phyloP scores from a whole-genome alignment of 2,797 vertebrate genomes.

The Sebastes goodei region DNA sequence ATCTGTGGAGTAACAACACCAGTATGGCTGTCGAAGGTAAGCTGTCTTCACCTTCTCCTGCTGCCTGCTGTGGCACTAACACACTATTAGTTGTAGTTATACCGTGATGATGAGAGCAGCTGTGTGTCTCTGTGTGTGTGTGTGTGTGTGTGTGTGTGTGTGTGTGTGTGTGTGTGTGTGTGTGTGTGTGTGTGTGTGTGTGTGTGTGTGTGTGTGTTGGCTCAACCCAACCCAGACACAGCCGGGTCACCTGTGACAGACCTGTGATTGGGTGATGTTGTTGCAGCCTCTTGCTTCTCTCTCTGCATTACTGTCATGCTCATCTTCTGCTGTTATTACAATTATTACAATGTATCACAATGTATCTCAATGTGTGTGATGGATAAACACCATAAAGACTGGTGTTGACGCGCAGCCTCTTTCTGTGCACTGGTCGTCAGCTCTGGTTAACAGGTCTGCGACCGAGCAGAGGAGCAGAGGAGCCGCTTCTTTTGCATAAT shows the following conservation, averaged over 20 bases:
- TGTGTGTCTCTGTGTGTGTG: not conserved
- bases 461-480: not conserved
- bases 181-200: not conserved
- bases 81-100: not conserved
- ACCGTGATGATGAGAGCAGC: not conserved
- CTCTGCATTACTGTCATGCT: constrained; percentile 37
- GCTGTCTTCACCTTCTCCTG: not conserved
- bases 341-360: too few species aligned
- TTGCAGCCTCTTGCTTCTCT: constrained; percentile 23
- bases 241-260: constrained; percentile 34
- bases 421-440: not conserved
- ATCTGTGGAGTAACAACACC: constrained; percentile 60
- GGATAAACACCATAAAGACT: constrained; percentile 27
- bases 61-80: not conserved
- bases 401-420: constrained; percentile 50
- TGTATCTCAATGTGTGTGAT: not conserved
- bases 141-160: constrained; percentile 5
- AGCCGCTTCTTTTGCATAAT: constrained; percentile 13
- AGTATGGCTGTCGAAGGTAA: constrained; percentile 86
- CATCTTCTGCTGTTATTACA: not conserved
- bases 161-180: not conserved
- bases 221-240: constrained; percentile 19
- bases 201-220: not conserved
- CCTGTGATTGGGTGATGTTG: constrained; percentile 27
- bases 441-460: constrained; percentile 65